A percentile compares a stretch with the other conserved stretches of the same genome.
Evolutionary conservation across 2,797 vertebrate species (phyloP).

Genomic region (Coccyzus lansbergi): DNA sequence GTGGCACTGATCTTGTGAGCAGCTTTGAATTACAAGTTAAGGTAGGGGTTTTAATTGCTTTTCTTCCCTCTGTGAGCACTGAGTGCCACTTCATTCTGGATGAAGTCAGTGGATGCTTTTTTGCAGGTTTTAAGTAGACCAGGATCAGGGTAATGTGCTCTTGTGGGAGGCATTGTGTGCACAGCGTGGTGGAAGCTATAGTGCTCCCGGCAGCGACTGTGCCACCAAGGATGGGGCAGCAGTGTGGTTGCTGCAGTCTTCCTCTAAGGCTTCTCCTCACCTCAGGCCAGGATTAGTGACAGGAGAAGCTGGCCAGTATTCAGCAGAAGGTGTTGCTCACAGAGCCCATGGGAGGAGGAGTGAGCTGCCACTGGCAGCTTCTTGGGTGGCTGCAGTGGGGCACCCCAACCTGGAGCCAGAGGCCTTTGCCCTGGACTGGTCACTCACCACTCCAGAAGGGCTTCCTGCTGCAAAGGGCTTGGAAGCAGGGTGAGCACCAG

Average conservation of each 20-base stretch:
- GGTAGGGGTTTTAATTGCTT: neutral
- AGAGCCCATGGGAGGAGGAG: neutral
- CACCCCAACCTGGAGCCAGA: fast-evolving
- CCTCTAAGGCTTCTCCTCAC: neutral
- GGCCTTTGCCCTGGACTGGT: neutral
- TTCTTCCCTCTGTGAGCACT: neutral
- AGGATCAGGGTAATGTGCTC: fast-evolving
- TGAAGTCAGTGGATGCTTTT: neutral
- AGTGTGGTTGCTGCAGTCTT: neutral
- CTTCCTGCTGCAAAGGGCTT: neutral
- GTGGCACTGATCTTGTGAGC: neutral
- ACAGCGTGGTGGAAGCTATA: fast-evolving
- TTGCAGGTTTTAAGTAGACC: neutral
- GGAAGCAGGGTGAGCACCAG: neutral
- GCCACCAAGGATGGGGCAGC: neutral
- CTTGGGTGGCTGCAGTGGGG: neutral
- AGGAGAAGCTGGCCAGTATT: fast-evolving
- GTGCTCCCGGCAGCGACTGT: fast-evolving
- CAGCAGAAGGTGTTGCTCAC: neutral
- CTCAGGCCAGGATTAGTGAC: neutral
- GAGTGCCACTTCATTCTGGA: neutral
- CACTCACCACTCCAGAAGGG: fast-evolving
- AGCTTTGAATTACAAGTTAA: neutral
- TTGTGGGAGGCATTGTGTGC: fast-evolving
- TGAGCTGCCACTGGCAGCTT: neutral